Conservation (phyloP, 2,113 vertebrate species). For the Scolopax mira region DNA sequence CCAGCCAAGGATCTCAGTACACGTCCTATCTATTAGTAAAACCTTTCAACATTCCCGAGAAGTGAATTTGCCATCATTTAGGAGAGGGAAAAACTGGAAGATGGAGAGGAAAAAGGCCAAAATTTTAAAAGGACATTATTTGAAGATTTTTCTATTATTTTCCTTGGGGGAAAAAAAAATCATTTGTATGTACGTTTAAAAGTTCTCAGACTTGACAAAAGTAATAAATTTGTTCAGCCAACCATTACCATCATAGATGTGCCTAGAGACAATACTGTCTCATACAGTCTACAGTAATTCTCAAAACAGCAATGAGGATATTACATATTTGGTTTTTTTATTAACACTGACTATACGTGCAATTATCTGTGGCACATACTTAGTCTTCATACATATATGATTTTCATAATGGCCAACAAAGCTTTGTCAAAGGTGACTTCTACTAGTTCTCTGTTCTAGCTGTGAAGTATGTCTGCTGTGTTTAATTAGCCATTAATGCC, state of each 20-base stretch:
- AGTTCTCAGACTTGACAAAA: neutral
- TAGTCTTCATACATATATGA: neutral
- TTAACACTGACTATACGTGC: neutral
- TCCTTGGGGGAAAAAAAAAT: neutral
- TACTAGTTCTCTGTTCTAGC: neutral
- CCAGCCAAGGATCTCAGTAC: neutral
- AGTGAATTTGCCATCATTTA: neutral
- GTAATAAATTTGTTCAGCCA: neutral
- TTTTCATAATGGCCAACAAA: neutral
- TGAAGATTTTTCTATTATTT: neutral
- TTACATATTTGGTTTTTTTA: neutral
- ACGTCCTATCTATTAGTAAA: conserved; percentile 11
- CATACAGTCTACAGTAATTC: neutral
- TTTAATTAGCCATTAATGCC: neutral
- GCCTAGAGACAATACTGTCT: neutral
- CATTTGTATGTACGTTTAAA: neutral
- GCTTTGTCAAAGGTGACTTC: neutral
- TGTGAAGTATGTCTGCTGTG: neutral
- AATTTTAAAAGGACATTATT: neutral
- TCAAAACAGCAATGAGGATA: neutral
- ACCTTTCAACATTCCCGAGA: neutral
- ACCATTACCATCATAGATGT: neutral
- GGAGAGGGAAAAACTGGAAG: neutral
- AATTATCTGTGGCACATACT: neutral
- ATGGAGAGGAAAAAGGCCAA: neutral